Evolutionary conservation across 2,113 vertebrate species (phyloP).

Genomic region (Colinus virginianus): DNA sequence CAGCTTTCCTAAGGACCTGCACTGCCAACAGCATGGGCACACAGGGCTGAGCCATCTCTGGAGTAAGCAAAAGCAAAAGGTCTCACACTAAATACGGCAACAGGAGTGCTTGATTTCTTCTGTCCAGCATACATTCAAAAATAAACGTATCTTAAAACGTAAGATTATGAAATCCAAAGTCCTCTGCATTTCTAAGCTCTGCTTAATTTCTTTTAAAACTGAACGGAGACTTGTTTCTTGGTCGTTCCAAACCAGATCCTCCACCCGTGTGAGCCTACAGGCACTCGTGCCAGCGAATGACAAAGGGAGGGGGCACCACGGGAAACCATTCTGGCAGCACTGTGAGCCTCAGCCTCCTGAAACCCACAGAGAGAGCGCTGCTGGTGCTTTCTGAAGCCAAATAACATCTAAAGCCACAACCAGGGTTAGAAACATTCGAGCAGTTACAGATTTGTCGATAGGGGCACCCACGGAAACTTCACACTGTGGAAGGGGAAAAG

Average conservation of each 20-base stretch:
- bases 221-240: neutral
- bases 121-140: neutral
- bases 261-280: neutral
- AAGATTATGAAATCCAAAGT: neutral
- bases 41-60: too few species aligned
- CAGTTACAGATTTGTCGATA: neutral
- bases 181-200: neutral
- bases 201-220: neutral
- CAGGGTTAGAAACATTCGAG: neutral
- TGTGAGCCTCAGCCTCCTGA: neutral
- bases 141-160: fast-evolving
- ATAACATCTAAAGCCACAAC: neutral
- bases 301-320: neutral
- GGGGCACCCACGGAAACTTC: neutral
- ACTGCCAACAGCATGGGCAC: fast-evolving
- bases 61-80: neutral
- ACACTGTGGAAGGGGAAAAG: neutral
- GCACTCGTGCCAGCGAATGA: neutral
- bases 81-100: neutral
- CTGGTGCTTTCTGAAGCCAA: neutral
- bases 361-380: neutral
- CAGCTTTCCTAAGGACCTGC: neutral
- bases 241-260: neutral
- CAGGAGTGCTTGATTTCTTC: neutral
- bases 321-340: neutral